phyloP scores from a whole-genome alignment of 2,113 vertebrate genomes.

The Rafetus swinhoei region DNA sequence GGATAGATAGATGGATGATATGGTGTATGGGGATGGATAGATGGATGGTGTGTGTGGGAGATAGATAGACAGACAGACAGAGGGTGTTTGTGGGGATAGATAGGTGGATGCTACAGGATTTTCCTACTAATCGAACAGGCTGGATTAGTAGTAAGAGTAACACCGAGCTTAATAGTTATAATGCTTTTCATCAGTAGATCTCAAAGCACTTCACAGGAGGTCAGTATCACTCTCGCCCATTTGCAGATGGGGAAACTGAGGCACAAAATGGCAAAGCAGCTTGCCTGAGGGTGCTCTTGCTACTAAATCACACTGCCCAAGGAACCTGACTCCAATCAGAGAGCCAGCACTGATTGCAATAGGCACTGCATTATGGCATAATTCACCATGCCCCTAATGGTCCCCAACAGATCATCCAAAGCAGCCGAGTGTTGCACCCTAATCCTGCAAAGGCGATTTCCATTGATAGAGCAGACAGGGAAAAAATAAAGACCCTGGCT shows the following conservation, averaged over 20 bases:
- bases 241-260: not conserved
- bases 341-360: not conserved
- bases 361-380: not conserved
- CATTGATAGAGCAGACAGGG: not conserved
- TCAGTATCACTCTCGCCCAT: accelerated
- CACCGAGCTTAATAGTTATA: not conserved
- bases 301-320: not conserved
- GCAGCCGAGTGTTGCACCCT: not conserved
- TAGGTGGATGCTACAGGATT: not conserved
- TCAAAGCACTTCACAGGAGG: accelerated
- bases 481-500: not conserved
- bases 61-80: too few relatives aligned
- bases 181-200: not conserved
- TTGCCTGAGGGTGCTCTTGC: not conserved
- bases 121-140: accelerated
- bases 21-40: too few relatives aligned
- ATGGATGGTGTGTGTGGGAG: too few relatives aligned
- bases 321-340: not conserved
- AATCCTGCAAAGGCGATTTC: not conserved
- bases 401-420: not conserved
- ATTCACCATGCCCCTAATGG: not conserved
- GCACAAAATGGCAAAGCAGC: accelerated
- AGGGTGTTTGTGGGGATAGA: too few relatives aligned
- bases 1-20: too few relatives aligned
- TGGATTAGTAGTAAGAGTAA: accelerated